Evolutionary conservation across 2,797 vertebrate genomes (phyloP).

Genomic region (Sebastes steindachneri): DNA sequence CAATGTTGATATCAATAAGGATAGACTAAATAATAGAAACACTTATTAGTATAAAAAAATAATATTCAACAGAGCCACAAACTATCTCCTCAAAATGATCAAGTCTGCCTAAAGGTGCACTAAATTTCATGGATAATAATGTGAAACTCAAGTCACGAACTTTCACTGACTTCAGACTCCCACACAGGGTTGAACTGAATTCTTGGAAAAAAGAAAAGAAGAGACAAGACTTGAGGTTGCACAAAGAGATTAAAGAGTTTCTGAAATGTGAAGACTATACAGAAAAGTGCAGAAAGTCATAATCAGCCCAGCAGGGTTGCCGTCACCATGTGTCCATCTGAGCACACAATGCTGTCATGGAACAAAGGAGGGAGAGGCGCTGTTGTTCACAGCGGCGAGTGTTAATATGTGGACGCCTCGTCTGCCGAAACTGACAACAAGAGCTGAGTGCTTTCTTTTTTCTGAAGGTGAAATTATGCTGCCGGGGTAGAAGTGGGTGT

Average conservation of each 20-base stretch:
- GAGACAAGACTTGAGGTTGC: background rate
- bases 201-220: background rate
- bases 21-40: background rate
- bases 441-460: constrained; percentile 26
- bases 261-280: constrained; percentile 6
- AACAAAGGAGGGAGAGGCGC: background rate
- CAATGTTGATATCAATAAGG: background rate
- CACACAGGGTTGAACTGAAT: background rate
- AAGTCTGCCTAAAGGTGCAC: background rate
- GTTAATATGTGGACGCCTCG: constrained; percentile 23
- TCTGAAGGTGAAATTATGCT: constrained; percentile 54
- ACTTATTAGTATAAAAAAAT: background rate
- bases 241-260: constrained; percentile 11
- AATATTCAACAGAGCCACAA: background rate
- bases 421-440: constrained; percentile 29
- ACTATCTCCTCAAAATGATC: background rate
- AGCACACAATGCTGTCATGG: constrained; percentile 29
- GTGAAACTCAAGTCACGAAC: background rate
- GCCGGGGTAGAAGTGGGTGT: constrained; percentile 52
- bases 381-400: background rate
- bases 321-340: constrained; percentile 24
- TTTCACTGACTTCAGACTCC: constrained; percentile 6
- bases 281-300: constrained; percentile 10
- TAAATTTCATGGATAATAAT: background rate
- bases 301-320: constrained; percentile 8